Conservation (phyloP, 2,888 invertebrate genomes). For the Vandiemenella viatica region DNA sequence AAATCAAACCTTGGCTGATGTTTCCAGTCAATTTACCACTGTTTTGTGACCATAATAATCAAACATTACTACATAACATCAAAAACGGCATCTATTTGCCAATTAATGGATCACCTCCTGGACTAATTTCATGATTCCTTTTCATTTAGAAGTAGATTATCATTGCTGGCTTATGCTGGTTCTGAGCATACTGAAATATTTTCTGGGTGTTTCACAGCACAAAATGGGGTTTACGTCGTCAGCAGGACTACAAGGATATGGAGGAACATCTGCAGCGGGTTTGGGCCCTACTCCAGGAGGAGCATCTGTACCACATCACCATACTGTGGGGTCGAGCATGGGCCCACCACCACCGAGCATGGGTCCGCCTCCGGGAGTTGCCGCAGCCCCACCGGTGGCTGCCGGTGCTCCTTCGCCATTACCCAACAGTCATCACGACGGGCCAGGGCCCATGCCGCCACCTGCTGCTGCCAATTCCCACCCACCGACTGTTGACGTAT, state of each 20-base stretch:
- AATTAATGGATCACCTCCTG: too few species aligned
- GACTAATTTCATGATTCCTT: too few species aligned
- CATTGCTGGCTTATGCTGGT: not conserved
- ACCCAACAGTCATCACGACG: constrained; percentile 27
- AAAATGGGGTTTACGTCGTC: constrained; percentile 45
- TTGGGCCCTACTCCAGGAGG: constrained; percentile 24
- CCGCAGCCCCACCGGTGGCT: constrained; percentile 17
- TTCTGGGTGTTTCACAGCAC: constrained; percentile 34
- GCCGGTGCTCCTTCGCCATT: constrained; percentile 11
- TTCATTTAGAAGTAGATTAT: not conserved
- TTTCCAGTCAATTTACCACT: too few species aligned
- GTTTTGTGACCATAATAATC: too few species aligned
- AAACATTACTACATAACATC: too few species aligned
- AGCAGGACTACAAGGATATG: too few species aligned
- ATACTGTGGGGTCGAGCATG: constrained; percentile 15
- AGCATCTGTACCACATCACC: constrained; percentile 18
- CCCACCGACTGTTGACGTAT: constrained; percentile 23
- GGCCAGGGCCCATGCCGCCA: constrained; percentile 37
- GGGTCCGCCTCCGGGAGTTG: constrained; percentile 46
- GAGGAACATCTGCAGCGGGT: constrained; percentile 12
- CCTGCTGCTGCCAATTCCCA: constrained; percentile 23
- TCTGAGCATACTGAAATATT: too few species aligned
- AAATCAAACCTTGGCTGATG: too few species aligned
- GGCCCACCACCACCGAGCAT: constrained; percentile 28
- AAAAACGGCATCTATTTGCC: too few species aligned